A percentile compares a stretch with the other conserved stretches of the same genome.
Conservation (phyloP, 53 echinoderm and acorn worm species). For the Pentamera pediparva region DNA sequence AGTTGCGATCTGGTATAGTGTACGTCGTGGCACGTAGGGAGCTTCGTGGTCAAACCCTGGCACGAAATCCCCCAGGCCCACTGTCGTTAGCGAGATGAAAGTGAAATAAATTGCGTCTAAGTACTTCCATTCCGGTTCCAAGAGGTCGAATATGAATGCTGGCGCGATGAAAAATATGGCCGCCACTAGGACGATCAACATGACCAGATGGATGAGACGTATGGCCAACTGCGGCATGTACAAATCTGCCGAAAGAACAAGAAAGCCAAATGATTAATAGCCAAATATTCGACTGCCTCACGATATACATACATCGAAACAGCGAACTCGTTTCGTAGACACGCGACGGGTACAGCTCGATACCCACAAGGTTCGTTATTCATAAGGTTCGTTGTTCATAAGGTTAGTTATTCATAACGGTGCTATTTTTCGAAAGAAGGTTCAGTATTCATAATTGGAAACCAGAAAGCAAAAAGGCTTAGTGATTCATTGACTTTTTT, state of each 20-base stretch:
- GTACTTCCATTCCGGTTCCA: constrained; percentile 71
- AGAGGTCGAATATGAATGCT: constrained; percentile 57
- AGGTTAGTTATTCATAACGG: too few species aligned
- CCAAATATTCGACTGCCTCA: not conserved
- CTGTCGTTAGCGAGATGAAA: constrained; percentile 87
- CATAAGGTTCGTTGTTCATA: too few species aligned
- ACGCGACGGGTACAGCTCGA: too few species aligned
- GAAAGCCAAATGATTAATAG: not conserved
- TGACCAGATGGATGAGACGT: constrained; percentile 59
- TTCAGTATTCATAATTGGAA: too few species aligned
- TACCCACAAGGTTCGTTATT: too few species aligned
- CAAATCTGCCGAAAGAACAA: constrained; percentile 39
- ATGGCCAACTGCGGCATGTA: constrained; percentile 52
- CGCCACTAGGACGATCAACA: constrained; percentile 59
- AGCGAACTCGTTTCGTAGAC: too few species aligned
- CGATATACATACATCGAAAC: not conserved
- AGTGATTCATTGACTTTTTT: not conserved
- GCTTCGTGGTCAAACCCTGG: constrained; percentile 52
- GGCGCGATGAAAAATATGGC: constrained; percentile 75
- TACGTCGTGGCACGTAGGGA: constrained; percentile 35
- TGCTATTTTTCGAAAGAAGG: too few species aligned
- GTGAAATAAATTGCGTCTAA: constrained; percentile 87
- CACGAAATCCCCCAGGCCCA: constrained; percentile 92
- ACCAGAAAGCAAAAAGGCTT: not conserved
- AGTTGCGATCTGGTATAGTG: constrained; percentile 49